A percentile compares a stretch with the other conserved stretches of the same genome.
Evolutionary conservation across 2,888 invertebrate genomes (phyloP).

Genomic region (Caenorhabditis sulstoni): DNA sequence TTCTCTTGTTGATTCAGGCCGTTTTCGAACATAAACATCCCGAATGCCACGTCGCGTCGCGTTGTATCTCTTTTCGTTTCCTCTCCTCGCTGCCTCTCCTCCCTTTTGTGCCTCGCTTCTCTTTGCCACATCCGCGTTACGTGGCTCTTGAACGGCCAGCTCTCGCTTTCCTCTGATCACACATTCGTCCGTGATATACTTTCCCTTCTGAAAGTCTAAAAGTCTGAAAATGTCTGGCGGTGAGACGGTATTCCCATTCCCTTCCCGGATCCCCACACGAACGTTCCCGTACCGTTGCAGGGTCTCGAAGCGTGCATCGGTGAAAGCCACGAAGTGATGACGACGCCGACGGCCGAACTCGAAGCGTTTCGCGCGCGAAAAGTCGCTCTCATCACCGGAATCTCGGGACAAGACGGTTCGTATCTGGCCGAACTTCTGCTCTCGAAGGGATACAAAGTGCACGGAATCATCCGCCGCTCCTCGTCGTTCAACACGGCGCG

Average conservation of each 20-base stretch:
- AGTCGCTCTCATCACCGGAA: constrained; percentile 94
- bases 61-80: constrained; percentile 7
- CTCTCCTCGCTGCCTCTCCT: neutral
- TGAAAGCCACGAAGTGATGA: constrained; percentile 63
- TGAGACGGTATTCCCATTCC: neutral
- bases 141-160: constrained; percentile 4
- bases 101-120: constrained; percentile 12
- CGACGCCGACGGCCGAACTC: constrained; percentile 69
- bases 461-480: constrained; percentile 92
- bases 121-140: neutral
- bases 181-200: neutral
- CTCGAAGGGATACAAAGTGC: constrained; percentile 91
- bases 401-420: constrained; percentile 99
- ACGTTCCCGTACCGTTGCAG: too few relatives aligned
- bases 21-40: constrained; percentile 1
- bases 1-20: neutral
- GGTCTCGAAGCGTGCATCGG: constrained; percentile 72
- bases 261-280: neutral
- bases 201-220: neutral
- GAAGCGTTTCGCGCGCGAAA: constrained; percentile 79
- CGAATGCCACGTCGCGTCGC: constrained; percentile 19
- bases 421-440: constrained; percentile 95
- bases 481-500: constrained; percentile 91
- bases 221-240: neutral
- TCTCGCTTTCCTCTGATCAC: neutral